A percentile compares a stretch with the other conserved stretches of the same genome.
phyloP scores from a whole-genome alignment of 2,888 invertebrate species.

The Trichopoda pennipes region DNA sequence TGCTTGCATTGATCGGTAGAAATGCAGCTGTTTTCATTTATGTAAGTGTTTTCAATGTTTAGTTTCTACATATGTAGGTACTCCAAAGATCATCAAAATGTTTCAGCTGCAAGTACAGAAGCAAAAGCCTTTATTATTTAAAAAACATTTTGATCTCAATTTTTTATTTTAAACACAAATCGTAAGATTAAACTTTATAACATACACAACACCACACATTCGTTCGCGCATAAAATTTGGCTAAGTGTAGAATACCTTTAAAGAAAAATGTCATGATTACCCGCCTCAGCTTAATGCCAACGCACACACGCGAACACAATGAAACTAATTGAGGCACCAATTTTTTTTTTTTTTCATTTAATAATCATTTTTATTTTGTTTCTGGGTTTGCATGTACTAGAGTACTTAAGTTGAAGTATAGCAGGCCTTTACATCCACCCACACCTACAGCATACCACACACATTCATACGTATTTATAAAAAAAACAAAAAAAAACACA shows the following conservation, averaged over 20 bases:
- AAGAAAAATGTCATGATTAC: constrained; percentile 36
- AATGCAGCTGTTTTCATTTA: too few relatives aligned
- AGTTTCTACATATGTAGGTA: too few relatives aligned
- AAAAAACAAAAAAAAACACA: constrained; percentile 13
- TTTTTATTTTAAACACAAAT: too few relatives aligned
- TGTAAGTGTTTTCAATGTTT: too few relatives aligned
- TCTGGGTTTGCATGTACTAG: constrained; percentile 28
- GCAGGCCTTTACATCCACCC: constrained; percentile 71
- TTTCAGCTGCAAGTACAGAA: too few relatives aligned
- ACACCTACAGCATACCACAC: constrained; percentile 20
- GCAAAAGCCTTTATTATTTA: too few relatives aligned
- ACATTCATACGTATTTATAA: constrained; percentile 8
- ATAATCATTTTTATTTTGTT: constrained; percentile 48
- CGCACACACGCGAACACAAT: constrained; percentile 59
- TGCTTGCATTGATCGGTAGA: not conserved
- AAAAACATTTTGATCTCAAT: too few relatives aligned
- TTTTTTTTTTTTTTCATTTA: constrained; percentile 61
- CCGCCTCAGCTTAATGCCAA: constrained; percentile 42
- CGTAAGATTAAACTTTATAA: too few relatives aligned
- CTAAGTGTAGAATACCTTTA: constrained; percentile 30
- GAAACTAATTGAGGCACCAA: constrained; percentile 66
- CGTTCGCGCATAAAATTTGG: constrained; percentile 1
- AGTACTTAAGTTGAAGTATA: constrained; percentile 39
- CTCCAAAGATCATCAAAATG: too few relatives aligned
- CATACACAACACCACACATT: not conserved